Conservation (phyloP, 2,888 invertebrate genomes). For the Platynereis dumerilii region DNA sequence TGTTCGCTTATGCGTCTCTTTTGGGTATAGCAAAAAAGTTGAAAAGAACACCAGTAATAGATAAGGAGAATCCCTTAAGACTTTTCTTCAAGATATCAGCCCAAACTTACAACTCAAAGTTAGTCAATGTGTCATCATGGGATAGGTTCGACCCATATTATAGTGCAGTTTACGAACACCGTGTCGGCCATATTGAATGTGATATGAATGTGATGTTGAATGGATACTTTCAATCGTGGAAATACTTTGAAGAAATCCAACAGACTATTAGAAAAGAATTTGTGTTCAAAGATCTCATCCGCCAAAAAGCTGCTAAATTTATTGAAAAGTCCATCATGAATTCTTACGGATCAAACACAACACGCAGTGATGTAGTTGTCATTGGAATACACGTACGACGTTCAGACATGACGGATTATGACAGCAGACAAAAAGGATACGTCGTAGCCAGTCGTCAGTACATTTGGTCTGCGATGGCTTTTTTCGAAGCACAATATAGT, state of each 20-base stretch:
- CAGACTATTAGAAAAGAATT: conserved; percentile 43
- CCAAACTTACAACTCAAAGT: background rate
- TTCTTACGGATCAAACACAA: conserved; percentile 27
- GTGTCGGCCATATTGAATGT: background rate
- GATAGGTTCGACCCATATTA: background rate
- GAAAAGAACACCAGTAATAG: background rate
- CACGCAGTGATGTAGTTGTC: conserved; percentile 31
- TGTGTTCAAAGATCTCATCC: conserved; percentile 40
- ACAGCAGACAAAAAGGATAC: conserved; percentile 54
- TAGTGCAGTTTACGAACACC: background rate
- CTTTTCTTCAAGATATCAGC: background rate
- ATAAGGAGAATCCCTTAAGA: background rate
- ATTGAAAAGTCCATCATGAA: conserved; percentile 26
- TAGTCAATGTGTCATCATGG: background rate
- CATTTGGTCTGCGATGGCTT: conserved; percentile 51
- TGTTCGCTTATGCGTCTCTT: conserved; percentile 1
- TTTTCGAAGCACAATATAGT: conserved; percentile 43
- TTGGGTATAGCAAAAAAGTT: background rate
- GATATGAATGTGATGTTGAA: conserved; percentile 25
- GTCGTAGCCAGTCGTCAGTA: conserved; percentile 55
- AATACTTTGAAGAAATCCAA: conserved; percentile 44
- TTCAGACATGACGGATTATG: conserved; percentile 59
- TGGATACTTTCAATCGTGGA: conserved; percentile 52
- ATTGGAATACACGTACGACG: conserved; percentile 62
- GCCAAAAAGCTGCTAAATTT: conserved; percentile 35